Evolutionary conservation across 1,140 invertebrate species (phyloP).

Genomic region (Panagrolaimus sp.): DNA sequence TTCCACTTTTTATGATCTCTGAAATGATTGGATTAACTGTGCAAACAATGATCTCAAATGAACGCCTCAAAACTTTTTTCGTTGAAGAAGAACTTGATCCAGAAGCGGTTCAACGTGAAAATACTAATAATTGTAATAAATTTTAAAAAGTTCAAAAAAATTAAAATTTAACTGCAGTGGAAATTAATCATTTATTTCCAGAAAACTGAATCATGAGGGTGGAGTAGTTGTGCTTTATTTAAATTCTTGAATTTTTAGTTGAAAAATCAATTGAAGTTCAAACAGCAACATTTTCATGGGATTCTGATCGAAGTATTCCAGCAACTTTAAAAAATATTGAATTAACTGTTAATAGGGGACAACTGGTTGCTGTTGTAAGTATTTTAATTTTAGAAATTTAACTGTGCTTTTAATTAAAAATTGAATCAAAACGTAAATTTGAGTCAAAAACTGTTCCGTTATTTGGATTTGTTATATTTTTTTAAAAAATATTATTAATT

Average conservation of each 20-base stretch:
- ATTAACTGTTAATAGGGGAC: conserved; percentile 61
- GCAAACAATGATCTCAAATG: conserved; percentile 54
- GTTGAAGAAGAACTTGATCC: conserved; percentile 51
- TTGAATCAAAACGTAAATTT: no score
- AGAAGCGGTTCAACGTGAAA: conserved; percentile 28
- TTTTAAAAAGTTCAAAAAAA: neutral
- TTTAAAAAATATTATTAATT: no score
- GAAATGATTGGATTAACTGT: conserved; percentile 64
- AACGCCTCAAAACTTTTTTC: conserved; percentile 52
- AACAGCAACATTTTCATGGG: conserved; percentile 50
- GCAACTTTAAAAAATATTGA: conserved; percentile 41
- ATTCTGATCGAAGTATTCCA: conserved; percentile 38
- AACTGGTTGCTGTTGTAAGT: conserved; percentile 65
- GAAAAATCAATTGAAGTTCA: conserved; percentile 10
- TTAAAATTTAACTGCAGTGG: no score
- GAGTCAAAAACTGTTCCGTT: no score
- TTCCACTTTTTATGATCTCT: conserved; percentile 70
- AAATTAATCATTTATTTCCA: no score
- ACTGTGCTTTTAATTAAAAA: no score
- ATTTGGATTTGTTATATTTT: no score
- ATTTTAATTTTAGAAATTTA: neutral
- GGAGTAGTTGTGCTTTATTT: neutral
- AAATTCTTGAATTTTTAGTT: neutral
- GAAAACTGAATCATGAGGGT: no score
- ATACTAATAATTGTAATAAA: conserved; percentile 38